phyloP scores from a whole-genome alignment of 1,140 invertebrate species.

The Drosophila kanapiae region DNA sequence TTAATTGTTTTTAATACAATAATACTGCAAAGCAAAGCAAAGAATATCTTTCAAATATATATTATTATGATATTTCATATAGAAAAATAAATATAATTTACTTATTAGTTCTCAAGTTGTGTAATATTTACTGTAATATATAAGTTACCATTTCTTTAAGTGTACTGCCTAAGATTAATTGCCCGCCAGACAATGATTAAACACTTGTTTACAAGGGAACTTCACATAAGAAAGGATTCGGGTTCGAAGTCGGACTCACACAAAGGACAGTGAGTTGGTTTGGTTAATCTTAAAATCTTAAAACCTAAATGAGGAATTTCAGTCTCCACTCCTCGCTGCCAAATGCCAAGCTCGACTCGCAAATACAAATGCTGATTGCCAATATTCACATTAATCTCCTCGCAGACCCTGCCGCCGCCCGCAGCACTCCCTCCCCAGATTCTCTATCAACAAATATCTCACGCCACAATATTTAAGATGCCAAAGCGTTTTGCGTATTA shows the following conservation, averaged over 20 bases:
- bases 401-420: background rate
- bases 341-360: slow-evolving; percentile 71
- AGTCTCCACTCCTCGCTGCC: slow-evolving; percentile 44
- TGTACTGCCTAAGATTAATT: background rate
- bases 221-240: slow-evolving; percentile 22
- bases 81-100: background rate
- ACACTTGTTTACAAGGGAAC: slow-evolving; percentile 10
- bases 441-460: slow-evolving; percentile 55
- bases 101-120: background rate
- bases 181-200: slow-evolving; percentile 6
- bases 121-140: background rate
- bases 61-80: background rate
- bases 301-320: slow-evolving; percentile 28
- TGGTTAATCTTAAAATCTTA: slow-evolving; percentile 16
- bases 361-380: slow-evolving; percentile 80
- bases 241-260: background rate
- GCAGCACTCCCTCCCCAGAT: slow-evolving; percentile 13
- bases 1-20: background rate
- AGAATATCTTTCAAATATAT: background rate
- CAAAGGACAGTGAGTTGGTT: slow-evolving; percentile 16
- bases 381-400: slow-evolving; percentile 80
- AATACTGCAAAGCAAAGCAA: too few species aligned
- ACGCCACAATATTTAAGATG: slow-evolving; percentile 82
- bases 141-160: background rate
- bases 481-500: slow-evolving; percentile 82